These are phyloP conservation scores for Cabera pusaria DNA, from an alignment of 2,888 invertebrate species.

Conservation along the genomic window DNA sequence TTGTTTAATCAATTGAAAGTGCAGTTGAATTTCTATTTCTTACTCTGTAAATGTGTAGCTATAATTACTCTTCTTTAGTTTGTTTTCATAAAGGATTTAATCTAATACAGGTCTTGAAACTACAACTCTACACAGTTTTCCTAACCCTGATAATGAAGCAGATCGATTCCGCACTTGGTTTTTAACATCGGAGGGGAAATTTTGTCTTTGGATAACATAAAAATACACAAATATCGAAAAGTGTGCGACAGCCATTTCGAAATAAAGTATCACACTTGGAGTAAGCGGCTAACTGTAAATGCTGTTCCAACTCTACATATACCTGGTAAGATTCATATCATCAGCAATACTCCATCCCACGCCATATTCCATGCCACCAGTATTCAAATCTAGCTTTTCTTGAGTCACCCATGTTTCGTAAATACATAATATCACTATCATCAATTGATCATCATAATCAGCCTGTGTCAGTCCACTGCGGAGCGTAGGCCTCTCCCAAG, in stretches of 20 bases:
- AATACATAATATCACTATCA: too few relatives aligned
- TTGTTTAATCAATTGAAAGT: too few relatives aligned
- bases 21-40: neutral
- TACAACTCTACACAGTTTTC: neutral
- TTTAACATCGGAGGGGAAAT: neutral
- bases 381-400: too few relatives aligned
- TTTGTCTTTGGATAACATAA: neutral
- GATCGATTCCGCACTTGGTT: neutral
- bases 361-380: too few relatives aligned
- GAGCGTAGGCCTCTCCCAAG: too few relatives aligned
- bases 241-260: neutral
- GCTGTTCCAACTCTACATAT: neutral
- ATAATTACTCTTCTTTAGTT: too few relatives aligned
- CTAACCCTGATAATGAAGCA: neutral
- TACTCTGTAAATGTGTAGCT: neutral
- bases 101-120: neutral
- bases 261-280: neutral
- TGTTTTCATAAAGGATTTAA: too few relatives aligned
- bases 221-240: neutral
- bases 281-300: neutral
- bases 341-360: too few relatives aligned
- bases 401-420: too few relatives aligned
- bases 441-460: too few relatives aligned
- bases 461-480: too few relatives aligned
- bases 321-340: too few relatives aligned